Percentiles rank a stretch among this genome's conserved stretches.
Evolutionary conservation across 1,140 invertebrate species (phyloP).

Genomic region (Zaprionus gabonicus): DNA sequence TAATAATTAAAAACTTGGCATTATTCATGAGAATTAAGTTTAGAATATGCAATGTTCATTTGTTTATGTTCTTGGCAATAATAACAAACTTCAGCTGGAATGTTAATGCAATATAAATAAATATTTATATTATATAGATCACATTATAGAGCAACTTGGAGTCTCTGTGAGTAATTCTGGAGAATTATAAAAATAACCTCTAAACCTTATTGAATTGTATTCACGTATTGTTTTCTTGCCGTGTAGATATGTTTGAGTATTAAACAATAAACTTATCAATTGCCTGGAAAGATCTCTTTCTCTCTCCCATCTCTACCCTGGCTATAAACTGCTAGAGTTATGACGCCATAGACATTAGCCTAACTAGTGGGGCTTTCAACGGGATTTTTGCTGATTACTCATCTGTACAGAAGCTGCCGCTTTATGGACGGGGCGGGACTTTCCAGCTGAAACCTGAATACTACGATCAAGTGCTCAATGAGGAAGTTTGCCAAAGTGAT

Average conservation of each 20-base stretch:
- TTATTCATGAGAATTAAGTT: not conserved
- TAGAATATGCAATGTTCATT: not conserved
- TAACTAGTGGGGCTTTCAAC: slow-evolving; percentile 23
- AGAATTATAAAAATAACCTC: too few species aligned
- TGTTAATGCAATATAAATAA: too few species aligned
- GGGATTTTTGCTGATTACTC: slow-evolving; percentile 37
- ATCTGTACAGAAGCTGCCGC: not conserved
- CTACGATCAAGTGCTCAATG: slow-evolving; percentile 11
- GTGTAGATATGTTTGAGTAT: not conserved
- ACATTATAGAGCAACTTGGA: too few species aligned
- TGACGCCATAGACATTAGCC: slow-evolving; percentile 30
- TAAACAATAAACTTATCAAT: not conserved
- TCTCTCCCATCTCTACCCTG: not conserved
- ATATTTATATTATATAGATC: too few species aligned
- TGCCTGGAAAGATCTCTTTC: not conserved
- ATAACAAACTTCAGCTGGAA: too few species aligned
- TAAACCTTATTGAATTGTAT: too few species aligned
- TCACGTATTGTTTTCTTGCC: too few species aligned
- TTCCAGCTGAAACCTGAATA: slow-evolving; percentile 18
- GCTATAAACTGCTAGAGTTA: not conserved
- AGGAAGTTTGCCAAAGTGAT: slow-evolving; percentile 32
- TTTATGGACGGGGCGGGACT: slow-evolving; percentile 21
- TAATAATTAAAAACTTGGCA: not conserved
- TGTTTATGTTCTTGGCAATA: not conserved
- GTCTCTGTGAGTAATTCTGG: too few species aligned